These are phyloP conservation scores for Argyrosomus japonicus DNA, from an alignment of 2,113 vertebrate species.

Conservation along the genomic window DNA sequence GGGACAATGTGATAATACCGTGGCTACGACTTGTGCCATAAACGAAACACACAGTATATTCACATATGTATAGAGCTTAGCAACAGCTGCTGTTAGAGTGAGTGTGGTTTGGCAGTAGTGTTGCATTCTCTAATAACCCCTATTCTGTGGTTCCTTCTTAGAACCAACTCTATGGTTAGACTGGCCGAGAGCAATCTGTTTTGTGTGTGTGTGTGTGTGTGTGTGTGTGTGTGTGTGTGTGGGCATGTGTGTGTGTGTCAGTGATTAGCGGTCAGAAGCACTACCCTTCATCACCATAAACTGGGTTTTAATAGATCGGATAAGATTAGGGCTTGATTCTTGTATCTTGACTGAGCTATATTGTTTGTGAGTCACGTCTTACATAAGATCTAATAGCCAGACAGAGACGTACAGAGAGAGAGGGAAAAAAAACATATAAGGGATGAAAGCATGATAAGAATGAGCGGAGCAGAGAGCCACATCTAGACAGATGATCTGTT, in stretches of 20 bases:
- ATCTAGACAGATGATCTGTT: constrained; percentile 24
- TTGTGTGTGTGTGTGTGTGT: background rate
- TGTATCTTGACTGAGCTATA: constrained; percentile 22
- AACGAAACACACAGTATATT: constrained; percentile 42
- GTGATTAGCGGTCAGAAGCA: constrained; percentile 38
- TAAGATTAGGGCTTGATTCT: constrained; percentile 34
- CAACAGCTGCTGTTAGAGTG: constrained; percentile 66
- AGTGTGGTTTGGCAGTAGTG: constrained; percentile 63
- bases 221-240: background rate
- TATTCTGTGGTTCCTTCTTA: constrained; percentile 56
- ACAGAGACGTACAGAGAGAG: background rate
- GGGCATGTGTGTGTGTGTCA: background rate
- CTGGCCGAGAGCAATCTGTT: constrained; percentile 20
- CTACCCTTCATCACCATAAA: constrained; percentile 31
- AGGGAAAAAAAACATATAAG: constrained; percentile 7
- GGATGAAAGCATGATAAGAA: constrained; percentile 17
- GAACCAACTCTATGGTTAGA: constrained; percentile 54
- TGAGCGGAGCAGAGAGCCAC: background rate
- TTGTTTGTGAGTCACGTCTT: constrained; percentile 45
- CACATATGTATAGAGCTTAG: constrained; percentile 48
- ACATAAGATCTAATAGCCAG: constrained; percentile 14
- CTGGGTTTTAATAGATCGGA: constrained; percentile 46
- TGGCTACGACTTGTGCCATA: constrained; percentile 10
- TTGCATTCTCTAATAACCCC: constrained; percentile 58
- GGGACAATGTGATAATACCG: constrained; percentile 37